Base-by-base conservation (phyloP, 2,888 invertebrate genomes). In the Troglohyphantes excavatus region DNA sequence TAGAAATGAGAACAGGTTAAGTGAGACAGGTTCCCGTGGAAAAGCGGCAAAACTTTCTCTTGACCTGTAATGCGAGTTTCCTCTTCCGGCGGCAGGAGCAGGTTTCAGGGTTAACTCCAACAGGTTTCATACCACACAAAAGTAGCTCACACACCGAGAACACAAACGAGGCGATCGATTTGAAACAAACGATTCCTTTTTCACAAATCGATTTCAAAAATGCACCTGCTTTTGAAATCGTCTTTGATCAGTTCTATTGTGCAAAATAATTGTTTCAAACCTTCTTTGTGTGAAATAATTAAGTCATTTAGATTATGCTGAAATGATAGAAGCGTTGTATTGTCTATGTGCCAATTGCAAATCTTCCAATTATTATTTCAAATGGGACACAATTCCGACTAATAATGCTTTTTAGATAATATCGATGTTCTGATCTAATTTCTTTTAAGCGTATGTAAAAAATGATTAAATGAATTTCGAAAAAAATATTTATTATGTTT, bases 21-120 rank as follows among this genome's bases (percentile, higher is more conserved):
- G 65, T 21, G 59, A 43, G 75, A 88, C 88, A 39, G 81, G 68
- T 88, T 88, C 39, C 33, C 29, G 65, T 26, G 46, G 70, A 87
- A 87, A 82, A 81, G 81, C 65, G 73, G 81, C 53, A 81, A 81
- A 88, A 39, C 46, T 75, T 88, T 88, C 81, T 9, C 46, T 39
- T 88, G 82, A 82, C 88, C 82, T 21, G 87, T 33, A 33, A 9
- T 73, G 61, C 23, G 39, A 68, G 29, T 88, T 87, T 53, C 81
- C 81, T 81, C 88, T 88, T 88, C 81, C 88, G 88, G 73, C 29
- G 81, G 73, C 67, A 53, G 13, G 39, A 72, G 73, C 33, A 65
- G 67, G 81, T 88, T 88, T 88, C 87, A 81, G 87, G 87, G 81
- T 88, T 81, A 82, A 65, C 46, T 26, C 65, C 11, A 67, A 81